phyloP scores from a whole-genome alignment of 23 tunicate genomes.

The Clavelina lepadiformis region DNA sequence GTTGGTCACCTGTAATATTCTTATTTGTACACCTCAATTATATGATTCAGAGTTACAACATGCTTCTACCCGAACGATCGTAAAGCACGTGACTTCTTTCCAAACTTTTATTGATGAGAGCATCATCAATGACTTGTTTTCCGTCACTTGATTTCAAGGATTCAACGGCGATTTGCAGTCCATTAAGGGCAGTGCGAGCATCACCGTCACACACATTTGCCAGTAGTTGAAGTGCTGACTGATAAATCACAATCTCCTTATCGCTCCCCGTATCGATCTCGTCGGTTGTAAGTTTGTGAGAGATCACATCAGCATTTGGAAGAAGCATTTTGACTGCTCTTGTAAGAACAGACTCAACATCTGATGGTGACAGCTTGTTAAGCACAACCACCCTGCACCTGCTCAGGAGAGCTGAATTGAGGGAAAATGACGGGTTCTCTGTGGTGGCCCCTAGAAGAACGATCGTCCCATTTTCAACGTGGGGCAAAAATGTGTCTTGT shows the following conservation, averaged over 20 bases:
- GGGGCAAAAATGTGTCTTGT: conserved; percentile 68
- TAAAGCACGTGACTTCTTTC: conserved; percentile 46
- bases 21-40: not conserved
- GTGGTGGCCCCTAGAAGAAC: conserved; percentile 72
- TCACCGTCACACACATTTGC: conserved; percentile 72
- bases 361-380: conserved; percentile 22
- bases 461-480: conserved; percentile 66
- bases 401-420: conserved; percentile 65
- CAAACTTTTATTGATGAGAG: conserved; percentile 26
- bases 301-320: not conserved
- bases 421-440: conserved; percentile 77
- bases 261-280: not conserved
- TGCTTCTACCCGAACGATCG: conserved; percentile 53
- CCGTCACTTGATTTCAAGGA: not conserved
- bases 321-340: conserved; percentile 11
- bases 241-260: conserved; percentile 5
- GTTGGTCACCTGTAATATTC: conserved; percentile 53
- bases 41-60: too few relatives aligned
- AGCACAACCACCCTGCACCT: conserved; percentile 64
- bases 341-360: conserved; percentile 29
- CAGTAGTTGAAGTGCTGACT: conserved; percentile 28
- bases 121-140: not conserved
- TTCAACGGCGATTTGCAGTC: conserved; percentile 57
- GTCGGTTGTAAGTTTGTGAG: not conserved
- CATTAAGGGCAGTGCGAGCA: conserved; percentile 74